These are phyloP conservation scores for Tanaodytes sp. DNA, from an alignment of 2,888 invertebrate species.

Conservation along the genomic window DNA sequence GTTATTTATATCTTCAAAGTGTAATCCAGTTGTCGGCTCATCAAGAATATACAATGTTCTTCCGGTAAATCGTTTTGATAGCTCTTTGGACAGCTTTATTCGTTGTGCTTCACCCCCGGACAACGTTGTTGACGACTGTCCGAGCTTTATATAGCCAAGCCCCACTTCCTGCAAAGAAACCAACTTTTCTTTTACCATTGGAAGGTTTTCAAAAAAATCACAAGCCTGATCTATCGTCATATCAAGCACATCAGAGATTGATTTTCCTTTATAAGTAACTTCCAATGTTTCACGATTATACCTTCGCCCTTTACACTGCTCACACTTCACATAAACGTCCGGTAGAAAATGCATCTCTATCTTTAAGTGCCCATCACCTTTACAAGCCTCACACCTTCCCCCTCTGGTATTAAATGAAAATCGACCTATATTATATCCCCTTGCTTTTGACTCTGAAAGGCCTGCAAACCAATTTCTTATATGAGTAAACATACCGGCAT, in stretches of 20 bases:
- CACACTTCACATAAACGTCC: slow-evolving; percentile 23
- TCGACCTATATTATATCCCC: slow-evolving; percentile 35
- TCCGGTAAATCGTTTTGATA: slow-evolving; percentile 20
- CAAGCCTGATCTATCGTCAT: slow-evolving; percentile 25
- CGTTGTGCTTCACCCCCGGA: slow-evolving; percentile 39
- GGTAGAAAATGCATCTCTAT: slow-evolving; percentile 28
- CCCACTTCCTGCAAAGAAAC: slow-evolving; percentile 27
- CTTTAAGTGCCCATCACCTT: slow-evolving; percentile 26
- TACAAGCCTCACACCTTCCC: slow-evolving; percentile 32
- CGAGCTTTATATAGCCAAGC: slow-evolving; percentile 29
- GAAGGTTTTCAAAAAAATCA: slow-evolving; percentile 23
- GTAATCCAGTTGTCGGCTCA: slow-evolving; percentile 35
- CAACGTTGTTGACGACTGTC: slow-evolving; percentile 23
- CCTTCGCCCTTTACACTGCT: slow-evolving; percentile 17
- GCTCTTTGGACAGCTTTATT: slow-evolving; percentile 25
- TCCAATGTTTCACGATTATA: slow-evolving; percentile 28
- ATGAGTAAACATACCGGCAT: slow-evolving; percentile 30
- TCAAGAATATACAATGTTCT: slow-evolving; percentile 30
- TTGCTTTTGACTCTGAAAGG: slow-evolving; percentile 29
- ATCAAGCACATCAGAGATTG: slow-evolving; percentile 23
- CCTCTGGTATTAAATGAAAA: slow-evolving; percentile 34
- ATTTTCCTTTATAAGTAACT: slow-evolving; percentile 20
- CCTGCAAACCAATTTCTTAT: slow-evolving; percentile 36
- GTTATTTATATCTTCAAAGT: slow-evolving; percentile 22
- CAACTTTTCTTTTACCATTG: slow-evolving; percentile 16